phyloP scores from a whole-genome alignment of 2,113 vertebrate species.

The Bubo blakistoni region DNA sequence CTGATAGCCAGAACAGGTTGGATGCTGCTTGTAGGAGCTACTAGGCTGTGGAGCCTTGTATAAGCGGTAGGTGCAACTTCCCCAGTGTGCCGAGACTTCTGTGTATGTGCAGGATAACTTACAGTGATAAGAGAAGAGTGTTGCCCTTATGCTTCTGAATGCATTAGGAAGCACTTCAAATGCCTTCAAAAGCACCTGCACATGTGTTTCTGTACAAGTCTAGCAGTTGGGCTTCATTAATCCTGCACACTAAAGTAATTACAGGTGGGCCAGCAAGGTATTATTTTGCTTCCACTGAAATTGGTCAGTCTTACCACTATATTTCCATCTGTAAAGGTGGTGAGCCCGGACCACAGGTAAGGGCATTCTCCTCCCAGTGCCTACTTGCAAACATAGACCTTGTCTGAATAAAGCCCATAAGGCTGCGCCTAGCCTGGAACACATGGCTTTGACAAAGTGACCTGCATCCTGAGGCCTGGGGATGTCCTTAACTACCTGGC shows the following conservation, averaged over 20 bases:
- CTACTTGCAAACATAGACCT: neutral
- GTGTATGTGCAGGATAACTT: accelerated
- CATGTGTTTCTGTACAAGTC: neutral
- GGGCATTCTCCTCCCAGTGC: neutral
- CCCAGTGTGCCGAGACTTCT: too few species aligned
- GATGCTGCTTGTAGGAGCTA: neutral
- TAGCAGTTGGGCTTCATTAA: neutral
- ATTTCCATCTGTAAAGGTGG: neutral
- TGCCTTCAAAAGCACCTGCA: neutral
- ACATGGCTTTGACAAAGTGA: neutral
- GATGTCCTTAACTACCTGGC: neutral
- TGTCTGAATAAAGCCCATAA: neutral
- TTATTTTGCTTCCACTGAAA: neutral
- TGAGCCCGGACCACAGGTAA: too few species aligned
- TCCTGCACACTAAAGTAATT: neutral
- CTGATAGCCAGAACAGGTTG: neutral
- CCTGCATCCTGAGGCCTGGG: neutral
- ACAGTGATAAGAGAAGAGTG: neutral
- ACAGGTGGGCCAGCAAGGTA: neutral
- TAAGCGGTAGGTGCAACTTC: neutral
- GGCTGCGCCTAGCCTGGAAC: neutral
- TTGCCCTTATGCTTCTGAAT: neutral
- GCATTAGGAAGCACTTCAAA: neutral
- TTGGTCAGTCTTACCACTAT: neutral
- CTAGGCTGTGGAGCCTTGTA: neutral